Percentiles rank a stretch among this genome's conserved stretches.
These are phyloP conservation scores for Gymnothorax reevesii DNA, from an alignment of 2,797 vertebrate genomes.

Conservation along the genomic window DNA sequence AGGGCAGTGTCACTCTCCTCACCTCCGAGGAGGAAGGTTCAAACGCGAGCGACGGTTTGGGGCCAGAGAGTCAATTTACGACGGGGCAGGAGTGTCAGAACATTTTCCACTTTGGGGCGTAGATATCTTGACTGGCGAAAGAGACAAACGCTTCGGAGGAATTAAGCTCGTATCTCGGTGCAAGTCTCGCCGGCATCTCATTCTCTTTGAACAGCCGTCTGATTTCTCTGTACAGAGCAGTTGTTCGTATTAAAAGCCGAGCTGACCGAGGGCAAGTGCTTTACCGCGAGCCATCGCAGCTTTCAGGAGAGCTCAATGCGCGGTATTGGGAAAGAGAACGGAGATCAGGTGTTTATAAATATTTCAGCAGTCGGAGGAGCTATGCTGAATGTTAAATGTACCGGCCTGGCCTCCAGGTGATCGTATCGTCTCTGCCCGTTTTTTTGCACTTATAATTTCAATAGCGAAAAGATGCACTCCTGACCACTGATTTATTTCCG, in stretches of 20 bases:
- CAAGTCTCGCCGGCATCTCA: not conserved
- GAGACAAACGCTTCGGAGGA: not conserved
- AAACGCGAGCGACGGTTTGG: not conserved
- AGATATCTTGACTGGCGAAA: not conserved
- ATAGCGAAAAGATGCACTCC: not conserved
- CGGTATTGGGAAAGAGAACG: not conserved
- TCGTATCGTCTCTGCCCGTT: slow-evolving; percentile 24
- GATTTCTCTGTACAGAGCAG: not conserved
- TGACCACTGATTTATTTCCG: slow-evolving; percentile 13
- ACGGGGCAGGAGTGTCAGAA: not conserved
- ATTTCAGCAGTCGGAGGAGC: slow-evolving; percentile 33
- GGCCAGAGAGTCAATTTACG: not conserved
- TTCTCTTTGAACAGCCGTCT: not conserved
- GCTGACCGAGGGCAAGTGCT: slow-evolving; percentile 8
- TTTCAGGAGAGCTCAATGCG: not conserved
- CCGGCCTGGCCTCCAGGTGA: not conserved
- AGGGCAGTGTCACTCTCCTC: not conserved
- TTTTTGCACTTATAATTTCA: slow-evolving; percentile 14
- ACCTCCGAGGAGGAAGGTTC: not conserved
- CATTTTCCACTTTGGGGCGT: not conserved
- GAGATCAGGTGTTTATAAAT: slow-evolving; percentile 28
- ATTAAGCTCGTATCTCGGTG: not conserved
- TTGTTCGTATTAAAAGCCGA: not conserved
- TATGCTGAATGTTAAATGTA: not conserved
- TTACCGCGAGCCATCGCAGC: not conserved